Evolutionary conservation across 1,140 invertebrate species (phyloP).

Genomic region (Chironomus tepperi): DNA sequence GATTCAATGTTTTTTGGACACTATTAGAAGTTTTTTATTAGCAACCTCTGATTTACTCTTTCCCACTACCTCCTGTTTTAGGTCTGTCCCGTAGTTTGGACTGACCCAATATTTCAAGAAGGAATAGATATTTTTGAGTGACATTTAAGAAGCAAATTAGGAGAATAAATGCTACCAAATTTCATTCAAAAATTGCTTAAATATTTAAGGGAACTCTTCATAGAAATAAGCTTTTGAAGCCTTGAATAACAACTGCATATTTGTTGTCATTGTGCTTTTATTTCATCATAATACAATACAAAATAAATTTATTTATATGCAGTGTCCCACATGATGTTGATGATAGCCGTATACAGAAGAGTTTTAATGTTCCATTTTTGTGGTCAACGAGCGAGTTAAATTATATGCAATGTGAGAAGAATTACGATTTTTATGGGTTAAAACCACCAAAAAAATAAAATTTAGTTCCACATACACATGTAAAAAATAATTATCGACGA

Average conservation of each 20-base stretch:
- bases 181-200: too few species aligned
- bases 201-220: too few species aligned
- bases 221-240: background rate
- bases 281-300: background rate
- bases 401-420: background rate
- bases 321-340: conserved; percentile 1
- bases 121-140: too few species aligned
- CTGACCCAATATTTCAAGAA: too few species aligned
- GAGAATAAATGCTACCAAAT: too few species aligned
- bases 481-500: background rate
- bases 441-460: background rate
- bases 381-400: background rate
- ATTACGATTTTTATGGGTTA: background rate
- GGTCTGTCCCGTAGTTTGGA: too few species aligned
- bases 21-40: too few species aligned
- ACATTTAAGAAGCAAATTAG: too few species aligned
- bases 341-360: background rate
- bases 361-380: background rate
- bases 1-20: too few species aligned
- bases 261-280: background rate
- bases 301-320: background rate
- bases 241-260: background rate
- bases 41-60: too few species aligned
- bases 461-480: background rate
- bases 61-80: too few species aligned